Percentiles rank a stretch among this genome's conserved stretches.
Conservation (phyloP, 2,888 invertebrate genomes). For the Brachycybe producta region DNA sequence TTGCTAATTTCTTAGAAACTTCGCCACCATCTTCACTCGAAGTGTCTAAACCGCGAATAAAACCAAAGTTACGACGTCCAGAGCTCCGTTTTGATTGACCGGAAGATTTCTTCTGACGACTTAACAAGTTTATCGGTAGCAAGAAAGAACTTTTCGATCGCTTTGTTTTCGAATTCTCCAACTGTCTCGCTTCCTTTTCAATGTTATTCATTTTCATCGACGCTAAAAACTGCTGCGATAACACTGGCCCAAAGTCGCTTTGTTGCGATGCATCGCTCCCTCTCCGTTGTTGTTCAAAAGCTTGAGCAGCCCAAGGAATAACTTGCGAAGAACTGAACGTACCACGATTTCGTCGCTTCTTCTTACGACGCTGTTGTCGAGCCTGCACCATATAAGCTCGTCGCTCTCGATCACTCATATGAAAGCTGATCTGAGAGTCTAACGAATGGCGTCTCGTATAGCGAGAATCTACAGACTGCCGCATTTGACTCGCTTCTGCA, state of each 20-base stretch:
- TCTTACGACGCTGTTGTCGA: constrained; percentile 16
- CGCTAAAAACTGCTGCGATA: constrained; percentile 7
- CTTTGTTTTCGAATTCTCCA: neutral
- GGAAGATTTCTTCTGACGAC: neutral
- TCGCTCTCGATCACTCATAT: constrained; percentile 18
- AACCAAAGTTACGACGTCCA: constrained; percentile 5
- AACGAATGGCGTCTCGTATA: constrained; percentile 56
- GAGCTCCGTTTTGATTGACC: neutral
- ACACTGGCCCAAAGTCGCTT: constrained; percentile 15
- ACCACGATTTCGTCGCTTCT: constrained; percentile 14
- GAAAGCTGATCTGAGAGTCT: constrained; percentile 52
- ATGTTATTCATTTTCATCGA: constrained; percentile 4
- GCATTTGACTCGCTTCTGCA: constrained; percentile 3
- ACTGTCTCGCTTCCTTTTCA: neutral
- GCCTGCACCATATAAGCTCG: constrained; percentile 17
- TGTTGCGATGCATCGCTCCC: constrained; percentile 21
- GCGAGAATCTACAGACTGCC: constrained; percentile 8
- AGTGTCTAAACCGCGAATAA: neutral
- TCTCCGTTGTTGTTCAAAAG: constrained; percentile 15
- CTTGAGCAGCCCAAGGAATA: neutral
- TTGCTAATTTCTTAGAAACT: neutral
- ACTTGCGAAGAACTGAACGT: constrained; percentile 3
- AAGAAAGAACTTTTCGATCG: neutral
- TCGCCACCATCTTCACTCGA: neutral
- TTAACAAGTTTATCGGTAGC: neutral